Evolutionary conservation across 1,140 invertebrate genomes (phyloP).

Genomic region (Ceratitis capitata): DNA sequence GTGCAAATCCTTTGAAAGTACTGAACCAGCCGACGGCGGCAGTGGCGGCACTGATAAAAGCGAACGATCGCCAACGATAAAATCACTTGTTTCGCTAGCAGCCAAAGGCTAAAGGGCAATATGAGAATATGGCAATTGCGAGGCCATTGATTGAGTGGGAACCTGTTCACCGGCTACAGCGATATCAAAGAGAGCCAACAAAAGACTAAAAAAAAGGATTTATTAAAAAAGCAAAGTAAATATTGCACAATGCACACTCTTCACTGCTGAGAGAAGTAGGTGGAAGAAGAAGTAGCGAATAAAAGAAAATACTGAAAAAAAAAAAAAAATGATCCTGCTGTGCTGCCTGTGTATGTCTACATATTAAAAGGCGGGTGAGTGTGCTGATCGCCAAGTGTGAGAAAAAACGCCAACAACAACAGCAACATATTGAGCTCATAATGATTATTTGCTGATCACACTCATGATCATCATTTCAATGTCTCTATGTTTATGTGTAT

Average conservation of each 20-base stretch:
- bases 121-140: conserved; percentile 33
- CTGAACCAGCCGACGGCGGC: background rate
- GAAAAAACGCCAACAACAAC: conserved; percentile 10
- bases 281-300: background rate
- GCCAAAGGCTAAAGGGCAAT: conserved; percentile 23
- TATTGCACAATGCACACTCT: background rate
- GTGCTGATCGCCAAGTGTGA: background rate
- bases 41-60: conserved; percentile 22
- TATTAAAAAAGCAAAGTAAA: no score
- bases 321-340: conserved; percentile 8
- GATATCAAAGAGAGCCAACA: background rate
- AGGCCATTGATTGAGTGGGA: background rate
- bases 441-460: background rate
- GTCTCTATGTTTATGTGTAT: background rate
- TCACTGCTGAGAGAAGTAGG: background rate
- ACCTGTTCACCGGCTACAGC: background rate
- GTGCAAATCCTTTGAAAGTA: background rate
- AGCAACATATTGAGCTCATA: background rate
- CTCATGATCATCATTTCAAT: background rate
- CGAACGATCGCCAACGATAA: background rate
- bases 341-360: background rate
- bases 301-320: background rate
- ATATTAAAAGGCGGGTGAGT: no score
- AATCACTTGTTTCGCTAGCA: conserved; percentile 33
- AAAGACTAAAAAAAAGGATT: background rate